Conservation (phyloP, 2,888 invertebrate species). For the Allacma fusca region DNA sequence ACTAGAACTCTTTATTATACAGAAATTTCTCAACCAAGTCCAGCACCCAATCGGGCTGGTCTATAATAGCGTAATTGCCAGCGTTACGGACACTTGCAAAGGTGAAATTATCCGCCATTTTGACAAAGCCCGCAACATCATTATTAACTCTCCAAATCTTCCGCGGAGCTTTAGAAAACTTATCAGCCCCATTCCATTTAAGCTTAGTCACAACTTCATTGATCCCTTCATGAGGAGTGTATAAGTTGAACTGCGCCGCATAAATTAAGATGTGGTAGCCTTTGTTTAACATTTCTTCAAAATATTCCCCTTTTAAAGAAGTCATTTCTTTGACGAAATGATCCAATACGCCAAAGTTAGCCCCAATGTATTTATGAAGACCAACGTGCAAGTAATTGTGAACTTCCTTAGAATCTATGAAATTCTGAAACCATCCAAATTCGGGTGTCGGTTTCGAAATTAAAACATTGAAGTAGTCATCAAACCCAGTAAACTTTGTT, state of each 20-base stretch:
- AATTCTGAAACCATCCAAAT: background rate
- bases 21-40: slow-evolving; percentile 28
- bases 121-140: slow-evolving; percentile 25
- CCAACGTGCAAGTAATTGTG: background rate
- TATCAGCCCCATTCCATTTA: background rate
- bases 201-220: background rate
- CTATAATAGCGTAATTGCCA: slow-evolving; percentile 14
- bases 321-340: background rate
- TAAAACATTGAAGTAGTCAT: background rate
- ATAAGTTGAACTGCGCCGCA: slow-evolving; percentile 22
- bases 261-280: slow-evolving; percentile 25
- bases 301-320: slow-evolving; percentile 7
- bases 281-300: background rate
- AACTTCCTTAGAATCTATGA: background rate
- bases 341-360: background rate
- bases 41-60: slow-evolving; percentile 23
- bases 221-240: background rate
- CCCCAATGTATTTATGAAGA: background rate
- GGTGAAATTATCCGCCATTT: background rate
- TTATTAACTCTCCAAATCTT: slow-evolving; percentile 31
- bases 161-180: slow-evolving; percentile 1
- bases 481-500: background rate
- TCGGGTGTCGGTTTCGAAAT: background rate
- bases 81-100: slow-evolving; percentile 10
- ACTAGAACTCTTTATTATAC: background rate